Base-by-base conservation (phyloP, 2,888 invertebrate genomes). In the Agapostemon virescens region DNA sequence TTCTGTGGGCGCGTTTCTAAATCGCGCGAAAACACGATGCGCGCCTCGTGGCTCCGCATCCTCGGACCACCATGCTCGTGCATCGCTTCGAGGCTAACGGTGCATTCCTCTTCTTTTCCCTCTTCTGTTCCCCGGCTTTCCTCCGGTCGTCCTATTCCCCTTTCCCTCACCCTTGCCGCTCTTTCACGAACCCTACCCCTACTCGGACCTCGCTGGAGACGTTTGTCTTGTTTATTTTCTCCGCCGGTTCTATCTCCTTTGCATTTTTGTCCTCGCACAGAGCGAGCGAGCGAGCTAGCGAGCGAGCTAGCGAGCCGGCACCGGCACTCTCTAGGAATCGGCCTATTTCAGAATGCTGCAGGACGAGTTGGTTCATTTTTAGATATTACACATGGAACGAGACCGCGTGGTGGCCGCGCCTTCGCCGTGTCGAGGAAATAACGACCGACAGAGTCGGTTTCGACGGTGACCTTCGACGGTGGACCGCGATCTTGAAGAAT, bases 51-150 rank as follows among this genome's bases (percentile, higher is more conserved):
- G 49, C 49, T 66, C 66, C 40, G 69, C 70, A 66, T 69, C 63
- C 45, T 64, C 68, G 80, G 78, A 80, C 83, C 82, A 86, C 84
- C 83, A 63, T 77, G 82, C 77, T 82, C 81, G 80, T 79, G 77
- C 66, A 69, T 79, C 78, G 83, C 78, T 82, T 77, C 79, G 83
- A 80, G 84, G 77, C 81, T 89, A 88, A 89, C 89, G 88, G 89
- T 88, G 84, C 83, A 87, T 86, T 74, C 80, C 71, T 77, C 69
- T 71, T 74, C 77, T 77, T 80, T 69, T 71, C 81, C 79, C 38
- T 58, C n/a, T 13, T 45, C 69, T 30, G 36, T 61, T 36, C 23
- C 52, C 63, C 58, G 69, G 3, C 49, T 55, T 55, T 55, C 55
- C 55, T 55, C 26, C 26, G 55, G 11, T 40, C 26, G 58, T 38